A percentile compares a stretch with the other conserved stretches of the same genome.
These are phyloP conservation scores for Eledona agricola DNA, from an alignment of 2,888 invertebrate species.

Conservation along the genomic window DNA sequence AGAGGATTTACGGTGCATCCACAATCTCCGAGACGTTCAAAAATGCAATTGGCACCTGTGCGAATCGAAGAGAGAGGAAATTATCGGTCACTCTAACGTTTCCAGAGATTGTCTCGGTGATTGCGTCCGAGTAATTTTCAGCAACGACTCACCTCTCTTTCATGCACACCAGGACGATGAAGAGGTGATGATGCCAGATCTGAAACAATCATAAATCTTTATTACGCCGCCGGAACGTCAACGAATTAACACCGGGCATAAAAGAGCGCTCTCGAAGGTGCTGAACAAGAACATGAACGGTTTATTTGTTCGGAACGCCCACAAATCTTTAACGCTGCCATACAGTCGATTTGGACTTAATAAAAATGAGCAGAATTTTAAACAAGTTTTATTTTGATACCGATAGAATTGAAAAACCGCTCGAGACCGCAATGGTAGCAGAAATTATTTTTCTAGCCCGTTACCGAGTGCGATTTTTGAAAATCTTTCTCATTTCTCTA, in stretches of 20 bases:
- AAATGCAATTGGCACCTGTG: slow-evolving; percentile 25
- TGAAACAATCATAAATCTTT: slow-evolving; percentile 27
- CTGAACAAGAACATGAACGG: slow-evolving; percentile 9
- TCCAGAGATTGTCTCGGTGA: slow-evolving; percentile 25
- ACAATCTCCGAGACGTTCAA: slow-evolving; percentile 1
- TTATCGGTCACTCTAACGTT: slow-evolving; percentile 25
- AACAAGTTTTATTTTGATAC: no score
- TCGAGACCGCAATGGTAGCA: no score
- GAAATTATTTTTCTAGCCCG: no score
- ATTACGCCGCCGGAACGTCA: no score
- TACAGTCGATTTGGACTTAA: no score
- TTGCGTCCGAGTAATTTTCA: slow-evolving; percentile 27
- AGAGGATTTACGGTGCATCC: slow-evolving; percentile 9
- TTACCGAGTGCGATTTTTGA: no score
- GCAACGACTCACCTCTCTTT: slow-evolving; percentile 30
- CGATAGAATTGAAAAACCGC: no score
- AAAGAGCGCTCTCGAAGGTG: slow-evolving; percentile 3
- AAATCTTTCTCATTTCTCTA: no score
- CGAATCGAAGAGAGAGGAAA: slow-evolving; percentile 22
- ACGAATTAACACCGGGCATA: slow-evolving; percentile 3
- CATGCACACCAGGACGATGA: slow-evolving; percentile 13
- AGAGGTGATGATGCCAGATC: slow-evolving; percentile 24
- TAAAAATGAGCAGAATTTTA: no score
- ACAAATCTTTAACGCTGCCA: no score
- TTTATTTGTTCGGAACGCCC: slow-evolving; percentile 12